These are phyloP conservation scores for Botia kubotai DNA, from an alignment of 2,797 vertebrate genomes.

Conservation along the genomic window DNA sequence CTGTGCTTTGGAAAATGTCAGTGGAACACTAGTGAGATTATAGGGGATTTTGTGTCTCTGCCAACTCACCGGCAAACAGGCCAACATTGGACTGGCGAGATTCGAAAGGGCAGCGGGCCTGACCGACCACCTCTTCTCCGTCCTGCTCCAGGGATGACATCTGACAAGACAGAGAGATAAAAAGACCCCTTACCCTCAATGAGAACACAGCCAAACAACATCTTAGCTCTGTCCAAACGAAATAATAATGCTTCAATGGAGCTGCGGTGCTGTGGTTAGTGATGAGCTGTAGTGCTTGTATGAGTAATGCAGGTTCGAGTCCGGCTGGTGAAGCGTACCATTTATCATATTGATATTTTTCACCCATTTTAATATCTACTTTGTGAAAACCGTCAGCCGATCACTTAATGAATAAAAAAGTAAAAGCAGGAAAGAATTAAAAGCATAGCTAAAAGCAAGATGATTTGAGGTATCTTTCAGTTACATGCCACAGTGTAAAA, in stretches of 20 bases:
- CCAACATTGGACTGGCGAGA: slow-evolving; percentile 90
- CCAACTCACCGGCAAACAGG: slow-evolving; percentile 86
- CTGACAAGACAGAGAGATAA: slow-evolving; percentile 66
- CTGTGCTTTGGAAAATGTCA: slow-evolving; percentile 77
- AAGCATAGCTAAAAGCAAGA: too few relatives aligned
- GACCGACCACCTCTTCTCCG: slow-evolving; percentile 91
- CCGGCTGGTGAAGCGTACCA: background rate
- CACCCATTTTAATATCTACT: too few relatives aligned
- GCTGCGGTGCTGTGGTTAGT: background rate
- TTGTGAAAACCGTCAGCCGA: too few relatives aligned
- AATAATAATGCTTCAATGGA: background rate
- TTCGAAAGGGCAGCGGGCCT: slow-evolving; percentile 93
- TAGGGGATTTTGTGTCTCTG: slow-evolving; percentile 51
- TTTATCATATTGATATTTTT: too few relatives aligned
- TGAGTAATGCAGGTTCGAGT: background rate
- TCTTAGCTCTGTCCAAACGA: background rate
- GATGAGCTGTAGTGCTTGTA: background rate
- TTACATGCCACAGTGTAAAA: too few relatives aligned
- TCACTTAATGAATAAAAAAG: too few relatives aligned
- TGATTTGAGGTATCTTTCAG: too few relatives aligned
- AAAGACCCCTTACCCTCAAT: background rate
- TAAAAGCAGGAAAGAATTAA: too few relatives aligned
- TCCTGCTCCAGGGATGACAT: slow-evolving; percentile 87
- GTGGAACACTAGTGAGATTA: slow-evolving; percentile 70
- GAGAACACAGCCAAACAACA: background rate